Base-by-base conservation (phyloP, 2,113 vertebrate genomes). In the Acanthisitta chloris region DNA sequence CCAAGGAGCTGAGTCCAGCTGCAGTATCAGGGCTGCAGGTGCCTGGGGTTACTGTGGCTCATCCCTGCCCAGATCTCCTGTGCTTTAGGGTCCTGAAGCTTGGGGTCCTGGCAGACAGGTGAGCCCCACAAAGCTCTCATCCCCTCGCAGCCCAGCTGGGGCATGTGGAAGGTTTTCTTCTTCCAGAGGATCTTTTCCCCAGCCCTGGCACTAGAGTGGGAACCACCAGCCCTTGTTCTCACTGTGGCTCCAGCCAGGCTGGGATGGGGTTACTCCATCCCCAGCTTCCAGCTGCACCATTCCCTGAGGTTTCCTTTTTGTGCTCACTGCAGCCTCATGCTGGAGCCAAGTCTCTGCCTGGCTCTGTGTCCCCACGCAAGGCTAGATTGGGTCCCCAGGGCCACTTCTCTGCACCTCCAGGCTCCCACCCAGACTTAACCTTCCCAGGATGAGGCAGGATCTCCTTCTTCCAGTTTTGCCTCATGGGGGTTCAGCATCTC, bases 101-200 rank as follows among this genome's bases (percentile, higher is more conserved):
- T 1, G 1, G 28, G 34, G n/a, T 76, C 19, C 38, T 1, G 3
- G 52, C 1, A 3, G 15, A 8, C 4, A 9, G 46, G 14, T 71
- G 26, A 26, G 6, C 46, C 29, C 11, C 13, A 2, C 0, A 2
- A 28, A 52, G 4, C 13, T 34, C 46, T n/a, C 14, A 0, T 9
- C 28, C 25, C 13, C 29, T 34, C 8, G 1, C 3, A 69, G 12
- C 71, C 36, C 58, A 59, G 16, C 18, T 20, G 46, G 29, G 14
- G 6, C 0, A 2, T 23, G 14, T 0, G 10, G n/a, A 14, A 40
- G 33, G 0, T 20, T 86, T 72, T 64, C 17, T 23, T 54, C 36
- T 45, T 74, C 23, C 65, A 2, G 2, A 3, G 6, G 17, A 12
- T 19, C 6, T 48, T 78, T 34, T 52, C 42, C 74, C 64, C 1